Evolutionary conservation across 2,888 invertebrate genomes (phyloP).

Genomic region (Eilema sororculum): DNA sequence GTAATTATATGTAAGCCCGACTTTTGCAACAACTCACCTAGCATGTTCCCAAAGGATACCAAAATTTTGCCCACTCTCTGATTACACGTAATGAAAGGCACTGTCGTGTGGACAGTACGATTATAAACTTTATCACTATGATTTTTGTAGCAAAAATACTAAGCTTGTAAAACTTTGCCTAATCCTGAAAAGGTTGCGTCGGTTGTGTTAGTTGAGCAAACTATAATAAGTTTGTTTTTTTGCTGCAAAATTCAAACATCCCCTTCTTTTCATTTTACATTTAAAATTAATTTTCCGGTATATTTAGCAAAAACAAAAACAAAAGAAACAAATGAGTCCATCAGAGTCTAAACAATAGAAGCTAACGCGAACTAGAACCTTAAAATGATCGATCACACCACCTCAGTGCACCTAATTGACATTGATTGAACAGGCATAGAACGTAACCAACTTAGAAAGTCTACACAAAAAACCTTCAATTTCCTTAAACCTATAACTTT

Average conservation of each 20-base stretch:
- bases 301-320: slow-evolving; percentile 23
- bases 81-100: too few relatives aligned
- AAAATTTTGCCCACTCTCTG: too few relatives aligned
- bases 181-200: too few relatives aligned
- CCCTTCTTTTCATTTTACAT: neutral
- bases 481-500: slow-evolving; percentile 40
- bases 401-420: slow-evolving; percentile 85
- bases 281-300: neutral
- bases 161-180: too few relatives aligned
- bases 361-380: slow-evolving; percentile 53
- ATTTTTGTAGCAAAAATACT: too few relatives aligned
- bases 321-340: slow-evolving; percentile 49
- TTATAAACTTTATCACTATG: too few relatives aligned
- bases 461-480: slow-evolving; percentile 47
- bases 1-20: neutral
- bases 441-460: slow-evolving; percentile 57
- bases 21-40: neutral
- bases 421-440: slow-evolving; percentile 82
- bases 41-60: too few relatives aligned
- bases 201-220: too few relatives aligned
- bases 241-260: too few relatives aligned
- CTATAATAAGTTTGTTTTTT: too few relatives aligned
- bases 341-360: slow-evolving; percentile 75
- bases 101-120: too few relatives aligned
- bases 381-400: slow-evolving; percentile 82